These are phyloP conservation scores for Tachysurus fulvidraco DNA, from an alignment of 2,113 vertebrate species.

Conservation along the genomic window DNA sequence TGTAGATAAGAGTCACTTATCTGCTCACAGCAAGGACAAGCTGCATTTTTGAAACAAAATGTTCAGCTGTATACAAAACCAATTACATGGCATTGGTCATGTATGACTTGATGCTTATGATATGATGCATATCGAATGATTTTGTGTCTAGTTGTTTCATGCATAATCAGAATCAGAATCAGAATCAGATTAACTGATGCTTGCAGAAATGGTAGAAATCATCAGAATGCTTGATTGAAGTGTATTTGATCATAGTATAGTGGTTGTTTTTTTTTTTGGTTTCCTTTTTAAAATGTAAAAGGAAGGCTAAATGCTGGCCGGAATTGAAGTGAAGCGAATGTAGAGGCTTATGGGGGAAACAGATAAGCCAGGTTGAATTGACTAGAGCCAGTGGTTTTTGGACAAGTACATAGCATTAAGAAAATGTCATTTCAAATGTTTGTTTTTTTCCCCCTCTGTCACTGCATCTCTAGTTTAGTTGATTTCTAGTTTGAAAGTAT, in stretches of 20 bases:
- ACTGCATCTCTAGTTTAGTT: not conserved
- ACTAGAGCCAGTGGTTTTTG: not conserved
- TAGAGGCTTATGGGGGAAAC: not conserved
- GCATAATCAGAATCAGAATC: too few relatives aligned
- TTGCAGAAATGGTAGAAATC: not conserved
- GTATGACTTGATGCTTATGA: not conserved
- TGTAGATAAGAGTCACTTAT: constrained; percentile 32
- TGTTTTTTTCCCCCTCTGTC: not conserved
- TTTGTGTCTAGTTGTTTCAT: too few relatives aligned
- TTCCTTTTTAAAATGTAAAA: not conserved
- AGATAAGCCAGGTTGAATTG: not conserved
- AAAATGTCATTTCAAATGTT: not conserved
- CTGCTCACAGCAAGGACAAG: not conserved
- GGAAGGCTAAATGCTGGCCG: not conserved
- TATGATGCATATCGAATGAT: not conserved
- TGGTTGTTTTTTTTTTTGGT: too few relatives aligned
- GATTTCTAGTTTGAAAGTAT: not conserved
- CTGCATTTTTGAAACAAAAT: not conserved
- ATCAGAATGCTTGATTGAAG: not conserved
- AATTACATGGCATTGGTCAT: not conserved
- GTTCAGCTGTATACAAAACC: not conserved
- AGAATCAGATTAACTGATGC: too few relatives aligned
- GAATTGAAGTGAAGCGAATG: not conserved
- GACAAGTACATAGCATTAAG: not conserved
- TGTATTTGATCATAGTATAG: not conserved